Conservation (phyloP, 2,113 vertebrate genomes). For the Callospermophilus lateralis region DNA sequence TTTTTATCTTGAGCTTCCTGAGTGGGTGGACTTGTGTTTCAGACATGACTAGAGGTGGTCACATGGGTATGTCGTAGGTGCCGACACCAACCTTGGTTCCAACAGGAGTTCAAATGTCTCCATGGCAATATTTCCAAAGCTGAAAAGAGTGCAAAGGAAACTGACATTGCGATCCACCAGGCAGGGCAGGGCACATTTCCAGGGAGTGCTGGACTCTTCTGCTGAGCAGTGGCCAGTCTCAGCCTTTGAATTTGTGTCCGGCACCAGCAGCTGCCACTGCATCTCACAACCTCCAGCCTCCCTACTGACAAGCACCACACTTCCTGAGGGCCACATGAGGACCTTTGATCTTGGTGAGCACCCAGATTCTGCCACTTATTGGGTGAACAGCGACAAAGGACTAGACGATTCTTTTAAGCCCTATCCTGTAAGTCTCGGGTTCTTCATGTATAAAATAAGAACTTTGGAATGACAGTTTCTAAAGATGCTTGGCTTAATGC, state of each 20-base stretch:
- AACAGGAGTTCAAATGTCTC: not conserved
- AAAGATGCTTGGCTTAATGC: not conserved
- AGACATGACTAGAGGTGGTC: not conserved
- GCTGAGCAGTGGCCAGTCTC: not conserved
- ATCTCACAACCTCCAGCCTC: not conserved
- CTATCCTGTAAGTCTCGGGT: no score
- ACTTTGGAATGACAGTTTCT: not conserved
- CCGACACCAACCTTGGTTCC: not conserved
- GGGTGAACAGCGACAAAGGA: not conserved
- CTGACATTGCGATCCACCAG: accelerated
- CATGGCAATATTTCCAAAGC: not conserved
- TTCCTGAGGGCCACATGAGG: not conserved
- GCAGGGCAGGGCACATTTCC: not conserved
- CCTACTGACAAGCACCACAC: not conserved
- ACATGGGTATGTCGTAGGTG: accelerated
- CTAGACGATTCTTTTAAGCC: not conserved
- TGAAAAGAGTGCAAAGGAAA: not conserved
- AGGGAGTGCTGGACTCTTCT: not conserved
- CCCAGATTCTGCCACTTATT: not conserved
- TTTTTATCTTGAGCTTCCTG: not conserved
- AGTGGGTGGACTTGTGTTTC: not conserved
- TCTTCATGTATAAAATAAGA: not conserved
- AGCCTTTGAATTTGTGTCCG: not conserved
- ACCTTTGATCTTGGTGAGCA: not conserved
- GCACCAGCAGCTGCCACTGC: accelerated